Evolutionary conservation across 2,797 vertebrate genomes (phyloP).

Genomic region (Neopelma chrysocephalum): DNA sequence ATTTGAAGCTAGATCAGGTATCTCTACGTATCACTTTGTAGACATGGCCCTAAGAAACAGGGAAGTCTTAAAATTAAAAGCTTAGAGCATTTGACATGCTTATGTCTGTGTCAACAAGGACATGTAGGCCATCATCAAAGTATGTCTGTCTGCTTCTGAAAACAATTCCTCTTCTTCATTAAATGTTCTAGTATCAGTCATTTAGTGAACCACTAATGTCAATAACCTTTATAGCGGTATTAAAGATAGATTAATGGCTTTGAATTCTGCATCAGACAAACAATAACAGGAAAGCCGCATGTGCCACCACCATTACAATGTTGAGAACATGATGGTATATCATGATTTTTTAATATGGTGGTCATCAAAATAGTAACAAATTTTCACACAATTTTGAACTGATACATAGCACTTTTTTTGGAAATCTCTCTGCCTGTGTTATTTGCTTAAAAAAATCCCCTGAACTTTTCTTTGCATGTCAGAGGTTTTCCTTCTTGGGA

Average conservation of each 20-base stretch:
- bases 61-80: background rate
- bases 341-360: background rate
- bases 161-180: constrained; percentile 3
- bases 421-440: background rate
- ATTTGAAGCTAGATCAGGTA: background rate
- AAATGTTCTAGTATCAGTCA: background rate
- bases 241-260: constrained; percentile 7
- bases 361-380: background rate
- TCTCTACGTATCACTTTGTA: background rate
- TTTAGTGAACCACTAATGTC: background rate
- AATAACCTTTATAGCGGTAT: background rate
- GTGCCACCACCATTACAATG: background rate
- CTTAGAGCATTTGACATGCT: constrained; percentile 5
- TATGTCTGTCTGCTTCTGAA: background rate
- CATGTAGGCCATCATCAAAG: background rate
- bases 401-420: background rate
- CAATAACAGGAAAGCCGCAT: background rate
- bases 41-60: background rate
- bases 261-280: background rate
- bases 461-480: background rate
- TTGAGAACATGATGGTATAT: background rate
- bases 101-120: constrained; percentile 8
- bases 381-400: background rate
- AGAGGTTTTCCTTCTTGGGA: background rate
- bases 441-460: background rate